Conservation (phyloP, 2,797 vertebrate genomes). For the Manis javanica region DNA sequence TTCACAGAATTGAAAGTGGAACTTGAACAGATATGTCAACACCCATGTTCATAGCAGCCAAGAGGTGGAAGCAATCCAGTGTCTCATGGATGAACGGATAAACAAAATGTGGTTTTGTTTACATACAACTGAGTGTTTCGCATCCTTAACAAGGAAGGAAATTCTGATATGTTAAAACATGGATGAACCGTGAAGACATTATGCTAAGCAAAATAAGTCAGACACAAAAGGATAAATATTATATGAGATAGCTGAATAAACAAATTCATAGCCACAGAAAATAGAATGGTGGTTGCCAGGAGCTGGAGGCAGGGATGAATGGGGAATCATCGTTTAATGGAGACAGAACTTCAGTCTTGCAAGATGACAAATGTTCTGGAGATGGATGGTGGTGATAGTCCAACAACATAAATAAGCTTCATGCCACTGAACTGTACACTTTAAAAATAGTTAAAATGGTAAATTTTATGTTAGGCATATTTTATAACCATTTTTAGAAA, state of each 20-base stretch:
- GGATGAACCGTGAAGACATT: neutral
- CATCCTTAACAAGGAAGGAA: neutral
- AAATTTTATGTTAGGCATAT: neutral
- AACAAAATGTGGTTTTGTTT: neutral
- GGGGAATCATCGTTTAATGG: neutral
- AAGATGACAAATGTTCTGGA: neutral
- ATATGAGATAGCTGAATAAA: neutral
- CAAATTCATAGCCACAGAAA: neutral
- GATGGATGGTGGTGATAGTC: neutral
- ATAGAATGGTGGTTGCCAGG: neutral
- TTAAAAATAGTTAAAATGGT: neutral
- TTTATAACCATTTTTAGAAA: neutral
- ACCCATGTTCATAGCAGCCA: neutral
- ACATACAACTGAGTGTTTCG: neutral
- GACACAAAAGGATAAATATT: neutral
- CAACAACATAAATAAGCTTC: neutral
- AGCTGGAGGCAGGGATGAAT: neutral
- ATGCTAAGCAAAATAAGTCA: neutral
- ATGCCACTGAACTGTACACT: neutral
- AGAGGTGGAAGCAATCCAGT: neutral
- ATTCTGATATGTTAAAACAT: neutral
- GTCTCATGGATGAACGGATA: neutral
- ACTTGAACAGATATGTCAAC: neutral
- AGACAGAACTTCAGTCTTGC: neutral
- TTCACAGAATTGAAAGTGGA: neutral